A percentile compares a stretch with the other conserved stretches of the same genome.
Evolutionary conservation across 1,140 invertebrate genomes (phyloP).

Genomic region (Episyrphus balteatus): DNA sequence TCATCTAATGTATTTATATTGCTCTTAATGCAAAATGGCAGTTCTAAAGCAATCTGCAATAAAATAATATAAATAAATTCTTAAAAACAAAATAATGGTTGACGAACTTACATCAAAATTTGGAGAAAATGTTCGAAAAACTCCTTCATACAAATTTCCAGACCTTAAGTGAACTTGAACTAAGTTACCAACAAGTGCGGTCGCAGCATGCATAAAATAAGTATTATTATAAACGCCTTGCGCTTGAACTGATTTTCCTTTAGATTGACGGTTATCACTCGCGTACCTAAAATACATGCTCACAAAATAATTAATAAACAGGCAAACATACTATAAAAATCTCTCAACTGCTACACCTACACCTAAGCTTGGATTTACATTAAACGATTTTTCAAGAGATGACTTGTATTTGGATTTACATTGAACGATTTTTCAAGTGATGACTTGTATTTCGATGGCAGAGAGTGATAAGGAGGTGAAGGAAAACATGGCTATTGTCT

Average conservation of each 20-base stretch:
- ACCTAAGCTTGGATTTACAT: too few relatives aligned
- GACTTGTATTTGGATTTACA: too few relatives aligned
- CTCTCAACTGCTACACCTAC: too few relatives aligned
- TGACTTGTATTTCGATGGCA: too few relatives aligned
- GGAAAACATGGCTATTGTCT: too few relatives aligned
- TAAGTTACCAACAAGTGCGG: slow-evolving; percentile 68
- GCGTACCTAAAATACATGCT: too few relatives aligned
- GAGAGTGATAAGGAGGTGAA: too few relatives aligned
- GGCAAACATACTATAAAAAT: too few relatives aligned
- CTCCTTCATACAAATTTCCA: slow-evolving; percentile 71
- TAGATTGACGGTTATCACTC: too few relatives aligned
- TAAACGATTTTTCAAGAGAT: too few relatives aligned
- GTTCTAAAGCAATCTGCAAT: slow-evolving; percentile 62
- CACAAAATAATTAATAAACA: too few relatives aligned
- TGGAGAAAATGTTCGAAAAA: slow-evolving; percentile 76
- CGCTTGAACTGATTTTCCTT: slow-evolving; percentile 30
- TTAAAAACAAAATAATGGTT: neutral
- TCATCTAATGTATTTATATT: slow-evolving; percentile 42
- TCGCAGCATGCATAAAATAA: slow-evolving; percentile 75
- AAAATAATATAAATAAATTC: neutral
- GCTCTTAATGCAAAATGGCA: slow-evolving; percentile 64
- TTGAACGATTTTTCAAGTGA: too few relatives aligned
- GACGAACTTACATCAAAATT: slow-evolving; percentile 51
- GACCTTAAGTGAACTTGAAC: slow-evolving; percentile 72
- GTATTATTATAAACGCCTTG: slow-evolving; percentile 81